Evolutionary conservation across 1,140 invertebrate genomes (phyloP).

Genomic region (Pemphigus obesinymphae): DNA sequence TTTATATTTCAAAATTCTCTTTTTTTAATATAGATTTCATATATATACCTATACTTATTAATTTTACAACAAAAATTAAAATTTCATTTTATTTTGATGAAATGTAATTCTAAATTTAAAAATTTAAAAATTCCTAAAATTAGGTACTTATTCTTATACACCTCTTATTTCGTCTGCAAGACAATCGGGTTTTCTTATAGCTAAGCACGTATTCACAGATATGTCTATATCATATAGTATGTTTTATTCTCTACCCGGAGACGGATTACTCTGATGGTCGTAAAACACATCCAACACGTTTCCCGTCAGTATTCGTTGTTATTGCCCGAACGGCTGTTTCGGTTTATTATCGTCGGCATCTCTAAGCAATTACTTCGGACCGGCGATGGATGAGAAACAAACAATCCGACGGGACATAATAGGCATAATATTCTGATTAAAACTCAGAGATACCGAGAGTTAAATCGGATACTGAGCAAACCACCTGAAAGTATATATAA

Average conservation of each 20-base stretch:
- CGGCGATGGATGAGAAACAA: neutral
- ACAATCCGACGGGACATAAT: neutral
- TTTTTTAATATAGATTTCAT: neutral
- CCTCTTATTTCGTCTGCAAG: neutral
- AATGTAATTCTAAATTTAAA: too few relatives aligned
- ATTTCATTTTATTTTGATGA: too few relatives aligned
- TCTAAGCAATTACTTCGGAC: neutral
- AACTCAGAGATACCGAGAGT: neutral
- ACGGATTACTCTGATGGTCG: neutral
- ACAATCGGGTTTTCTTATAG: neutral
- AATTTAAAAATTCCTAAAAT: too few relatives aligned
- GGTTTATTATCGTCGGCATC: constrained; percentile 22
- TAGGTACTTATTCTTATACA: too few relatives aligned
- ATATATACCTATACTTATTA: neutral
- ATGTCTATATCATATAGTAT: neutral
- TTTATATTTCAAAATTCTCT: neutral
- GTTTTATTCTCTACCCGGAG: neutral
- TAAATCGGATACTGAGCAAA: neutral
- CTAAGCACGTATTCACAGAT: neutral
- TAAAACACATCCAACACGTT: neutral
- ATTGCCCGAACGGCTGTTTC: neutral
- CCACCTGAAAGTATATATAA: neutral
- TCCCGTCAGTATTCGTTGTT: neutral
- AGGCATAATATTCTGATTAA: neutral
- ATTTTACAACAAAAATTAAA: too few relatives aligned